Evolutionary conservation across 2,888 invertebrate genomes (phyloP).

Genomic region (Lasius platythorax): DNA sequence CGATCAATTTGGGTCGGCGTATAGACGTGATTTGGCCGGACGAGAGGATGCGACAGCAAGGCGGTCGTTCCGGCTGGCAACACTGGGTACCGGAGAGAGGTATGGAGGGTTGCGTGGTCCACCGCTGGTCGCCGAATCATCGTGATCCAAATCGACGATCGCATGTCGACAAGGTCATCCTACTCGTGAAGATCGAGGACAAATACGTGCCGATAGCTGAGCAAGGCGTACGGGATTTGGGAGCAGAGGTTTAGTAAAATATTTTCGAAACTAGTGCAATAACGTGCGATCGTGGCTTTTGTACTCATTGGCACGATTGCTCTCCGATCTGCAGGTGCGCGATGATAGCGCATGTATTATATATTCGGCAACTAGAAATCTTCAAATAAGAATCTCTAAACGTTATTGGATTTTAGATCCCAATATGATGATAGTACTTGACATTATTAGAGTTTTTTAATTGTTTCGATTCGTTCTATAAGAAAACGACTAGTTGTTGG

Average conservation of each 20-base stretch:
- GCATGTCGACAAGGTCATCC: constrained; percentile 96
- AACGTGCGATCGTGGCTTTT: constrained; percentile 26
- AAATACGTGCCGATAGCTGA: constrained; percentile 97
- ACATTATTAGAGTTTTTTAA: no score
- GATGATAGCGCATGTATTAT: not conserved
- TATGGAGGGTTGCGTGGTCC: constrained; percentile 97
- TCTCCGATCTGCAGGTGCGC: not conserved
- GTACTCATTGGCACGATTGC: not conserved
- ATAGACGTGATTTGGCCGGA: constrained; percentile 99
- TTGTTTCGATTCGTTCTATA: no score
- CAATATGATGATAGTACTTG: not conserved
- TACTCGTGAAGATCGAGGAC: constrained; percentile 97
- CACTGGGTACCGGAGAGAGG: constrained; percentile 96
- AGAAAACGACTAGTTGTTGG: no score
- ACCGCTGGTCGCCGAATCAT: constrained; percentile 98
- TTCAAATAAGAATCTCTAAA: not conserved
- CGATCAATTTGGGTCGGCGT: constrained; percentile 95
- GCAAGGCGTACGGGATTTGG: constrained; percentile 93
- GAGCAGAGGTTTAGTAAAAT: constrained; percentile 88
- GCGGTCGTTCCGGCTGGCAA: constrained; percentile 96
- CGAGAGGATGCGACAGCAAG: constrained; percentile 94
- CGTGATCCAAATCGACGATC: constrained; percentile 95
- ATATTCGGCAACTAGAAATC: not conserved
- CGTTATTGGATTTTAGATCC: not conserved
- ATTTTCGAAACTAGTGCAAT: constrained; percentile 53